Evolutionary conservation across 2,797 vertebrate genomes (phyloP), one percentile per base, ranked within the genome.

Genomic region (Sebastes oblongus): DNA sequence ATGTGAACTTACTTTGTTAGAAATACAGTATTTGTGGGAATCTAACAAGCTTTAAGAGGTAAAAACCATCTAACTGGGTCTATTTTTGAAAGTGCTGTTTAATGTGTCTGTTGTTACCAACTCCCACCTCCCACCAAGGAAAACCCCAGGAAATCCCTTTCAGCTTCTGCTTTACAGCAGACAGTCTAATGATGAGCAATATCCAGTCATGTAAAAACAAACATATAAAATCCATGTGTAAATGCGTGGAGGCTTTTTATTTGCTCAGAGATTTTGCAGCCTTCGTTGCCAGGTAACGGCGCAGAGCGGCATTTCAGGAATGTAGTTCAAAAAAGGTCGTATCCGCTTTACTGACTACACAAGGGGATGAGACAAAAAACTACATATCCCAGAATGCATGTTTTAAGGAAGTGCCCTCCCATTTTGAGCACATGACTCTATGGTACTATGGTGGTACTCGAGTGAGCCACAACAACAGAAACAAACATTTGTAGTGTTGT

Each of bases 221-320:
- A 16, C 3, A 46, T 46, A 6, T 46, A 46, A 46, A 46, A 46
- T 42, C 39, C 39, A 42, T 46, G 42, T 46, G 14, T 0, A 46
- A 18, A 6, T 39, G 91, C 95, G 95, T 96, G 95, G 94, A 95
- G 34, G 39, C 30, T 87, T 94, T 82, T 87, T 77, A 96, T 96
- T 96, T 93, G 94, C 90, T 92, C 80, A 30, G 74, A 78, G 30
- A 36, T 24, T 67, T 61, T 24, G 65, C 66, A 77, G 64, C 32
- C 67, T 39, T 75, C 46, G 93, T 93, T 94, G 87, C 92, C 75
- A 69, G 29, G 91, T 65, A 82, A 89, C 85, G 2, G 6, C 7
- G 0, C 30, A 16, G 24, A 22, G n/a, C 2, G 42, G 82, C n/a
- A 36, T 82, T 78, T 1, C 72, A 42, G 90, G 81, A 86, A 10